Evolutionary conservation across 2,797 vertebrate genomes (phyloP).

Genomic region (Pseudomugil tenellus): DNA sequence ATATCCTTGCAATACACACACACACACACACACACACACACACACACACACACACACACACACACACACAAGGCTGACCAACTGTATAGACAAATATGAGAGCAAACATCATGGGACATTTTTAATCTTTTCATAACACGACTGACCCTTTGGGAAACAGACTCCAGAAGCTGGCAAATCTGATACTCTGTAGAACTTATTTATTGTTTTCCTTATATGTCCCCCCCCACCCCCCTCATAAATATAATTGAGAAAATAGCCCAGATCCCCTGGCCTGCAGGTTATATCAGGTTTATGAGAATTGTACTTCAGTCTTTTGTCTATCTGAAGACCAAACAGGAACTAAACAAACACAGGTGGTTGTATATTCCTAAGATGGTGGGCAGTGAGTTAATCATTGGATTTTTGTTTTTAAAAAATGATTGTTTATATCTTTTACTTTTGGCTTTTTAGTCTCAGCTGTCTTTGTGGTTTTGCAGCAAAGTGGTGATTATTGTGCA

Average conservation of each 20-base stretch:
- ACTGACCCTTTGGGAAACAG: slow-evolving; percentile 26
- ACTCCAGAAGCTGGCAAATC: slow-evolving; percentile 39
- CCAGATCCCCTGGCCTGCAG: background rate
- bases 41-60: slow-evolving; percentile 8
- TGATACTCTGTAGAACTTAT: slow-evolving; percentile 24
- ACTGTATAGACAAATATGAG: slow-evolving; percentile 35
- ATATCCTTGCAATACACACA: slow-evolving; percentile 9
- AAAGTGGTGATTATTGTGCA: too few relatives aligned
- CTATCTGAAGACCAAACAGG: slow-evolving; percentile 1
- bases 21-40: slow-evolving; percentile 7
- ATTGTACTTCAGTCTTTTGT: background rate
- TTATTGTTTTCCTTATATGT: slow-evolving; percentile 36
- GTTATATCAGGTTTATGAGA: background rate
- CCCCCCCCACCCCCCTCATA: slow-evolving; percentile 22
- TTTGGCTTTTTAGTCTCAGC: background rate
- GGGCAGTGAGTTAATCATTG: background rate
- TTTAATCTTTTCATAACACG: slow-evolving; percentile 48
- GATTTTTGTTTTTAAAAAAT: background rate
- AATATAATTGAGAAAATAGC: slow-evolving; percentile 12
- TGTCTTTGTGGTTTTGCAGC: too few relatives aligned
- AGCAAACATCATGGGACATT: slow-evolving; percentile 39
- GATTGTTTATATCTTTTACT: background rate
- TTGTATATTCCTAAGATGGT: background rate
- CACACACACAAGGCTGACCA: slow-evolving; percentile 12
- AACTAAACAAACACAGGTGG: background rate